Conservation (phyloP, 2,113 vertebrate genomes). For the Corythornis vintsioides region DNA sequence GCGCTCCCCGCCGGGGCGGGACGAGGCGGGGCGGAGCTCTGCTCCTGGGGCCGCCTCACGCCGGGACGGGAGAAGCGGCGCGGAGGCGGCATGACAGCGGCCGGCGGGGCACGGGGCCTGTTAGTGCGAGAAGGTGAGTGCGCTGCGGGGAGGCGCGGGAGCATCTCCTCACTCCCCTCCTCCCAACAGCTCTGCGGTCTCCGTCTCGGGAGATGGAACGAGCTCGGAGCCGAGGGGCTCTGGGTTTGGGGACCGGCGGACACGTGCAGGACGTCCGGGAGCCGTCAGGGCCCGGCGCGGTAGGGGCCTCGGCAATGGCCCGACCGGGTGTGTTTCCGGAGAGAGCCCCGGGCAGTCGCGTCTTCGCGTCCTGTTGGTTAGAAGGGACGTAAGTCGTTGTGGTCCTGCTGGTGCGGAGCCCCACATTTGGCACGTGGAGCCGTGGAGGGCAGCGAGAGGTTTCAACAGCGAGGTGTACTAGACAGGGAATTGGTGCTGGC, state of each 20-base stretch:
- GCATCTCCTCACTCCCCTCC: neutral
- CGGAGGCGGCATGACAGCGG: neutral
- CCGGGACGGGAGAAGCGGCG: neutral
- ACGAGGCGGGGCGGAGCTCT: neutral
- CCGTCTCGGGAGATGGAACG: neutral
- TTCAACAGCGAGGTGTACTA: rapidly evolving
- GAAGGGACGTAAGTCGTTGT: rapidly evolving
- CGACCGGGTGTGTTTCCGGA: neutral
- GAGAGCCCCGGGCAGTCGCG: neutral
- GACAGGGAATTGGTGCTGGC: neutral
- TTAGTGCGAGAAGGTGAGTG: neutral
- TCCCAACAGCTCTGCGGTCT: no score
- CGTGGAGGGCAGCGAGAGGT: neutral
- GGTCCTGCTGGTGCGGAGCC: neutral
- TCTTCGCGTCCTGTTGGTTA: no score
- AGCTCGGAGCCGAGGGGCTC: neutral
- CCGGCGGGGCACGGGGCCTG: neutral
- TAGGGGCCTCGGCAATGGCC: neutral
- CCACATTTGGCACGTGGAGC: rapidly evolving
- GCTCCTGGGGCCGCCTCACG: neutral
- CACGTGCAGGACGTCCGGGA: neutral
- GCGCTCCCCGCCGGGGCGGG: conserved; percentile 1
- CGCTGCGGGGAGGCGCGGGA: neutral
- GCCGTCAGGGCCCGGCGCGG: neutral
- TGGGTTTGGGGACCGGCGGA: neutral